Percentiles rank a stretch among this genome's conserved stretches.
phyloP scores from a whole-genome alignment of 2,888 invertebrate genomes.

The Trissoscelio sp. region DNA sequence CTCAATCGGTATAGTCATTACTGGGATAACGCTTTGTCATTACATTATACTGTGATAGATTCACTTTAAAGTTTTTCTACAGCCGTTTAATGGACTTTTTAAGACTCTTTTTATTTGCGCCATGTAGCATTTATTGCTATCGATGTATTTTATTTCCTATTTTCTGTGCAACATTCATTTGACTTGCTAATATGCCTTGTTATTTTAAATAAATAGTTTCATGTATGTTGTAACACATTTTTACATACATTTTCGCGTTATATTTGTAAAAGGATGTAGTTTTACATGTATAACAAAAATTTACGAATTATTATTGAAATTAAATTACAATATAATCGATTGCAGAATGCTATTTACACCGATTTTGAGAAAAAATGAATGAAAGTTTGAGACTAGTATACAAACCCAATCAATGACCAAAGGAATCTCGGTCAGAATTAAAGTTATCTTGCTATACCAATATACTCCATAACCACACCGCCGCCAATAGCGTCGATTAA shows the following conservation, averaged over 20 bases:
- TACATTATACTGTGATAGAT: conserved; percentile 39
- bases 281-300: neutral
- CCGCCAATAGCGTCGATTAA: conserved; percentile 73
- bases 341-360: no score
- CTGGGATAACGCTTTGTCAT: conserved; percentile 46
- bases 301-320: neutral
- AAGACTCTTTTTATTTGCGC: conserved; percentile 26
- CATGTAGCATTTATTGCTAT: conserved; percentile 33
- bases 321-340: no score
- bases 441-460: conserved; percentile 70
- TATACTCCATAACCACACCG: conserved; percentile 60
- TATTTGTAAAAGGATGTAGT: neutral
- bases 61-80: conserved; percentile 41
- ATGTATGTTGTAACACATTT: no score
- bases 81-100: conserved; percentile 26
- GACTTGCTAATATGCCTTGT: conserved; percentile 10
- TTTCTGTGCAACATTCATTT: conserved; percentile 15
- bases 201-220: conserved; percentile 18
- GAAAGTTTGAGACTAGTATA: conserved; percentile 1
- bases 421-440: conserved; percentile 67
- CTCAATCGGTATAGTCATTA: conserved; percentile 24
- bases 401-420: conserved; percentile 70
- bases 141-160: conserved; percentile 20
- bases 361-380: neutral
- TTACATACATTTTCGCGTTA: no score